Evolutionary conservation across 2,797 vertebrate genomes (phyloP), one percentile per base, ranked within the genome.

Genomic region (Chelmon rostratus): DNA sequence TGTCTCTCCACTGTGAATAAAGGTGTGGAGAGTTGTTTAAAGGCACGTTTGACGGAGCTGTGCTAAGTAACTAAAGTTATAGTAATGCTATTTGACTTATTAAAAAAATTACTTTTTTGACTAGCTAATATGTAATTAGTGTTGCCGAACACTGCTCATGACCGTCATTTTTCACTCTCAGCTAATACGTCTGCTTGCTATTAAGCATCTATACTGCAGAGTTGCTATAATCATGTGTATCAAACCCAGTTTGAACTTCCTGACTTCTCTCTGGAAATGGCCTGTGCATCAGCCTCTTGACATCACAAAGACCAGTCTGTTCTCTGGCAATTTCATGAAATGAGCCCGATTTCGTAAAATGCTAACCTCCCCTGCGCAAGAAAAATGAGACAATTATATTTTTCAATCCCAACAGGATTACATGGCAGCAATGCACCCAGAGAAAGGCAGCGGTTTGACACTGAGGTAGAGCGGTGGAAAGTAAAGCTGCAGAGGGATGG

Each of bases 321-420:
- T 54, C 44, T 59, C 37, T 3, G 2, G 64, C 56, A 74, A 50
- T 85, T 84, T 83, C 53, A 54, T n/a, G 16, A 78, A 87, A 87
- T 65, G 31, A 76, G 72, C 44, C 70, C 64, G 73, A 50, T 78
- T 82, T 83, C 16, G 44, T 21, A 38, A 75, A 82, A 70, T 44
- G 40, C 28, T 46, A 49, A 58, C 28, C 69, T 81, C 5, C 13
- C 21, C 37, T 37, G 40, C 61, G 44, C 21, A 68, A 38, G 21
- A 72, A 74, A 78, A 88, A 62, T 57, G 23, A 72, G 31, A 53
- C 6, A 75, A 77, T 67, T 56, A 53, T 28, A 59, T 37, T 59
- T 67, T 59, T 38, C 68, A 38, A 6, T 54, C 44, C 50, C 15
- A 53, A 15, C 19, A 35, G 52, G 28, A 56, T 57, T 79, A 35